Base-by-base conservation (phyloP, 2,797 vertebrate species). In the Hydrolagus colliei region DNA sequence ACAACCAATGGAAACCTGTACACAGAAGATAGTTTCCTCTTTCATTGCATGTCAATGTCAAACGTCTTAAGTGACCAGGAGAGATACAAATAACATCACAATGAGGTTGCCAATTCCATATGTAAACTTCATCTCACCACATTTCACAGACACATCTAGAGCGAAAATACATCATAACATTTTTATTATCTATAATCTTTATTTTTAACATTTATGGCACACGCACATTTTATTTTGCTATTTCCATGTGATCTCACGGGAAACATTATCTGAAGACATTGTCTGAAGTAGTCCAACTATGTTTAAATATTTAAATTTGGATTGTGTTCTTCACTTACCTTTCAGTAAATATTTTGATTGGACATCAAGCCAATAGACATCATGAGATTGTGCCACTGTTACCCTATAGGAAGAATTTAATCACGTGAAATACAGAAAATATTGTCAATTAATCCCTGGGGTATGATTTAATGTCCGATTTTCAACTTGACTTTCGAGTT, bases 281-380 rank as follows among this genome's bases (percentile, higher is more conserved):
- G 75, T 59, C 76, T 61, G 18, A 78, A 78, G 22, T 78, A 78
- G 22, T 78, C 20, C 20, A 10, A 14, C 20, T 78, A 20, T n/a
- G 10, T 22, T 62, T 52, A 77, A 10, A 32, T 61, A 63, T 27
- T 27, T 12, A 27, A 63, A 27, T 22, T 79, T 63, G n/a, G 59
- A 79, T 63, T 79, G 10, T 3, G 41, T 78, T 63, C 16, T 74
- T 18, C 11, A 75, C 86, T 75, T 75, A 90, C 88, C 80, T 87
- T 75, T 88, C 78, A 73, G 90, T 87, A 95, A 86, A 65, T 85
- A 84, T n/a, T 12, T 84, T 10, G 93, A 95, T 76, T 14, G 89
- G 76, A 94, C 87, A 2, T 92, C 89, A 9, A 94, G 62, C 93
- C 93, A 95, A 87, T 89, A 94, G 41, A 92, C 87, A 0, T 87